These are phyloP conservation scores for Pemphigus obesinymphae DNA, from an alignment of 1,140 invertebrate genomes.

Conservation along the genomic window DNA sequence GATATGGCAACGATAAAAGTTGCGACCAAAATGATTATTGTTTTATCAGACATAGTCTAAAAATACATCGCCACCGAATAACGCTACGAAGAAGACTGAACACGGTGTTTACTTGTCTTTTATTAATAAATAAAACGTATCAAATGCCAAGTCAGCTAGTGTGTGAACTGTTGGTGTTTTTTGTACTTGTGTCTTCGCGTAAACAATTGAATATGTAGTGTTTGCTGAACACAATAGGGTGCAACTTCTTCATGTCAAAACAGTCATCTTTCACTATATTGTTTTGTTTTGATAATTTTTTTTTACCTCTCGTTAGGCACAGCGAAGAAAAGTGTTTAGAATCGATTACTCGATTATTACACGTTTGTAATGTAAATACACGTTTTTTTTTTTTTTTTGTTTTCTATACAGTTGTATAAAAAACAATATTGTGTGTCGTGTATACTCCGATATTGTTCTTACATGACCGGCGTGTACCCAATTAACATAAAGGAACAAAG, in stretches of 20 bases:
- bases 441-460: constrained; percentile 12
- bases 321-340: not conserved
- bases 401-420: not conserved
- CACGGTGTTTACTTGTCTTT: not conserved
- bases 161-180: too few species aligned
- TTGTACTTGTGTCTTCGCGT: not conserved
- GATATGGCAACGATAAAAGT: too few species aligned
- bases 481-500: too few species aligned
- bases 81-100: not conserved
- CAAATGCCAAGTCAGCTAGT: constrained; percentile 23
- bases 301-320: not conserved
- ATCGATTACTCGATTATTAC: not conserved
- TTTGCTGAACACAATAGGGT: not conserved
- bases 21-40: not conserved
- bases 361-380: constrained; percentile 5
- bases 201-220: not conserved
- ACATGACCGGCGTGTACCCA: not conserved
- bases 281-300: constrained; percentile 15
- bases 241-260: too few species aligned
- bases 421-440: too few species aligned
- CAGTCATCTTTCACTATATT: not conserved
- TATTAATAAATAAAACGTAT: too few species aligned
- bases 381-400: too few species aligned
- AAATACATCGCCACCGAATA: not conserved
- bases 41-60: too few species aligned